Conservation (phyloP, 2,113 vertebrate species). For the Psammodynastes pulverulentus region DNA sequence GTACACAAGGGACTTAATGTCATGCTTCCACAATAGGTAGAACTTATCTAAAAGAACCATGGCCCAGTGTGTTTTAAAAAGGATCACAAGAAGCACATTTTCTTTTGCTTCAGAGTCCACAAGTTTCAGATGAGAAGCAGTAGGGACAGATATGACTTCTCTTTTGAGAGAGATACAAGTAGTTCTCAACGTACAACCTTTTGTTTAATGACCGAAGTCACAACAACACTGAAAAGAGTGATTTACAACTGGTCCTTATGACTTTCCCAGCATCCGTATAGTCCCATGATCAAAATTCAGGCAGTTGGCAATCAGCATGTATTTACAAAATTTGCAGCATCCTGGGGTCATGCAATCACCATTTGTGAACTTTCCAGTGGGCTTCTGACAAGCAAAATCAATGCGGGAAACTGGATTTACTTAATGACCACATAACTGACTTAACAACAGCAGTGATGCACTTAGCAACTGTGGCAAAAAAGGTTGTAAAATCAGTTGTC, state of each 20-base stretch:
- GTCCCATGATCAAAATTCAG: background rate
- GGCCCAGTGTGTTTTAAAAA: background rate
- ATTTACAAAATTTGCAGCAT: background rate
- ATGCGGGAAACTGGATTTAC: background rate
- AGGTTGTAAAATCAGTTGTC: background rate
- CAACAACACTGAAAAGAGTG: background rate
- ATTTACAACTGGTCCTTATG: background rate
- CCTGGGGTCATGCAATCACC: background rate
- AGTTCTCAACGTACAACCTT: background rate
- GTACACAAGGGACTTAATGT: background rate
- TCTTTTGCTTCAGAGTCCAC: background rate
- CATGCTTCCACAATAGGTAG: background rate
- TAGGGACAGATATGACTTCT: background rate
- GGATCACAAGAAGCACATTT: background rate
- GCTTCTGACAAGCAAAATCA: background rate
- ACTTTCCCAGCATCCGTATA: background rate
- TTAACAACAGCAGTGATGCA: background rate
- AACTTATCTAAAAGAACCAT: background rate
- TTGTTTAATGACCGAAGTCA: background rate
- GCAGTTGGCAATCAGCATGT: background rate
- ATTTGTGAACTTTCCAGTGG: background rate
- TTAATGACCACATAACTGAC: background rate
- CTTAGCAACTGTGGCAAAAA: background rate
- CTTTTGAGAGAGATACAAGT: background rate
- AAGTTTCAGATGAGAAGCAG: background rate